Evolutionary conservation across 2,113 vertebrate species (phyloP).

Genomic region (Carassius gibelio): DNA sequence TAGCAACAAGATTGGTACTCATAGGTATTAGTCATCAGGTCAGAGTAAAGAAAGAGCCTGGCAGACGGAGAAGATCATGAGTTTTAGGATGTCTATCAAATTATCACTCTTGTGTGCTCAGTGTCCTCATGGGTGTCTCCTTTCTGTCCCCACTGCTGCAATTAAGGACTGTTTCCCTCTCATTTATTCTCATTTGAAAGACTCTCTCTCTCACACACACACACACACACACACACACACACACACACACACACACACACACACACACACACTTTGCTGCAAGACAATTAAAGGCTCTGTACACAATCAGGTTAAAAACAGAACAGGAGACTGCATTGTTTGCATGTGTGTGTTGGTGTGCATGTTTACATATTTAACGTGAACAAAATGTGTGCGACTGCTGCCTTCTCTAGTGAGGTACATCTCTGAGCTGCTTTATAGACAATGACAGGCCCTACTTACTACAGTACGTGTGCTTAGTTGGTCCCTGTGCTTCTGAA

Average conservation of each 20-base stretch:
- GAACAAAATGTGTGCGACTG: background rate
- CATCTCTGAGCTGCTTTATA: background rate
- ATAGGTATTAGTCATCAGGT: background rate
- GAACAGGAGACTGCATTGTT: conserved; percentile 5
- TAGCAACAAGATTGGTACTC: background rate
- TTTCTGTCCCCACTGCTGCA: conserved; percentile 25
- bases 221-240: too few relatives aligned
- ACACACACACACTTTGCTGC: background rate
- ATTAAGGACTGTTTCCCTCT: conserved; percentile 27
- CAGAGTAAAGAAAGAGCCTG: background rate
- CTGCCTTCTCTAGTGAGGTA: background rate
- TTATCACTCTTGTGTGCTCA: conserved; percentile 24
- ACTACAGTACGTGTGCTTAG: background rate
- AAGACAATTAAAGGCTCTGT: background rate
- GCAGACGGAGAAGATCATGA: background rate
- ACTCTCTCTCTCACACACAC: background rate
- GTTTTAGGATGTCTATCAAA: conserved; percentile 5
- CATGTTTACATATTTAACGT: background rate
- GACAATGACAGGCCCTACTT: background rate
- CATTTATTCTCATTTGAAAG: conserved; percentile 31
- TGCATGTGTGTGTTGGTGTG: background rate
- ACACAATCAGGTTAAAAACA: conserved; percentile 4
- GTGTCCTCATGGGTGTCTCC: conserved; percentile 24
- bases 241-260: background rate
- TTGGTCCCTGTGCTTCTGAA: conserved; percentile 20